phyloP scores from a whole-genome alignment of 2,888 invertebrate species.

The Emmelina monodactyla region DNA sequence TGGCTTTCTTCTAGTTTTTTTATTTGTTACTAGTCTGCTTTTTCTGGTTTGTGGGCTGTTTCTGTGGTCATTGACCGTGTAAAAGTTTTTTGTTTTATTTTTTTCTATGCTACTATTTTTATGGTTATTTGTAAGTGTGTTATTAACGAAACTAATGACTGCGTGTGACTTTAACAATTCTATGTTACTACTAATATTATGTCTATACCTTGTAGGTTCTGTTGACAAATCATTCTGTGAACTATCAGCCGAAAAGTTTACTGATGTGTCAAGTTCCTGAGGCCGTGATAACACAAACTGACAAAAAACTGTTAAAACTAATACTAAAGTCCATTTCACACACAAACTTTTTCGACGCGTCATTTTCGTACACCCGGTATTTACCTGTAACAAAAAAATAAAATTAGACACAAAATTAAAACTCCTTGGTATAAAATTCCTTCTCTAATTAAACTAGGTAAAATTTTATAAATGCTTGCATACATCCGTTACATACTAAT shows the following conservation, averaged over 20 bases:
- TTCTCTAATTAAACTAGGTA: no score
- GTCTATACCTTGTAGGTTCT: constrained; percentile 51
- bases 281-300: constrained; percentile 42
- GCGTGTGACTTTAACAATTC: constrained; percentile 23
- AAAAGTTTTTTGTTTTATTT: no score
- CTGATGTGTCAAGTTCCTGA: constrained; percentile 33
- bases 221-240: constrained; percentile 31
- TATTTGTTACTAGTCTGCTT: background rate
- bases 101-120: no score
- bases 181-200: constrained; percentile 19
- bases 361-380: constrained; percentile 31
- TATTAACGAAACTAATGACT: constrained; percentile 24
- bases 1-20: no score
- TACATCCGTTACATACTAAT: no score
- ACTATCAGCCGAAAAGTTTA: constrained; percentile 20
- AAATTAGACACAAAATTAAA: no score
- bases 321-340: constrained; percentile 52
- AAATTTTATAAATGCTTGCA: no score
- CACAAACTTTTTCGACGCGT: constrained; percentile 50
- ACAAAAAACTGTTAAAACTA: constrained; percentile 42
- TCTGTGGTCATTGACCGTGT: background rate
- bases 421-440: no score
- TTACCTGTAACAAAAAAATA: constrained; percentile 57
- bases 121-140: constrained; percentile 6
- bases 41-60: background rate